Conservation (phyloP, 2,113 vertebrate genomes). For the Amazona guildingii region DNA sequence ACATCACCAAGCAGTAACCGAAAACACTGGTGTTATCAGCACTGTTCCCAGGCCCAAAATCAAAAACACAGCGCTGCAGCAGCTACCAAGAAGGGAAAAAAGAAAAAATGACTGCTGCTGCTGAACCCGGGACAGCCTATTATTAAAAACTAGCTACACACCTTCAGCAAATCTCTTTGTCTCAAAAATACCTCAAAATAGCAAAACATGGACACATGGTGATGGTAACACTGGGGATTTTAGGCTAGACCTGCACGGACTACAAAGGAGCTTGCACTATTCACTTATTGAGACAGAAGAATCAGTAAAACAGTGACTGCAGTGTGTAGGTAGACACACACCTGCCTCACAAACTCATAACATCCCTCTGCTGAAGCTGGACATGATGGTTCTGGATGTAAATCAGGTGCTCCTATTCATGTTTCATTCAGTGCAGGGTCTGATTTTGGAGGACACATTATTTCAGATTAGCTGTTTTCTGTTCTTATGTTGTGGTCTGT, state of each 20-base stretch:
- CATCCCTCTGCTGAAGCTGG: neutral
- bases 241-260: neutral
- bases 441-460: neutral
- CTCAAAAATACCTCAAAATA: neutral
- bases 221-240: neutral
- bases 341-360: neutral
- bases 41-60: too few species aligned
- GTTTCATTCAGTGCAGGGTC: neutral
- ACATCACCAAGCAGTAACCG: too few species aligned
- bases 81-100: too few species aligned
- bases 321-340: neutral
- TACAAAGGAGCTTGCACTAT: neutral
- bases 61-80: too few species aligned
- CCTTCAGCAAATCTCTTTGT: neutral
- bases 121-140: neutral
- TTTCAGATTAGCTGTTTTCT: neutral
- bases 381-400: neutral
- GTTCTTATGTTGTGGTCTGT: neutral
- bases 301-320: neutral
- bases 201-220: neutral
- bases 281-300: neutral
- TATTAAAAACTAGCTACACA: neutral
- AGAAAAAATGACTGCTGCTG: too few species aligned
- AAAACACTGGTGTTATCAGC: too few species aligned
- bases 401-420: neutral